These are phyloP conservation scores for Nephrotoma guestfalica DNA, from an alignment of 2,888 invertebrate species.

Conservation along the genomic window DNA sequence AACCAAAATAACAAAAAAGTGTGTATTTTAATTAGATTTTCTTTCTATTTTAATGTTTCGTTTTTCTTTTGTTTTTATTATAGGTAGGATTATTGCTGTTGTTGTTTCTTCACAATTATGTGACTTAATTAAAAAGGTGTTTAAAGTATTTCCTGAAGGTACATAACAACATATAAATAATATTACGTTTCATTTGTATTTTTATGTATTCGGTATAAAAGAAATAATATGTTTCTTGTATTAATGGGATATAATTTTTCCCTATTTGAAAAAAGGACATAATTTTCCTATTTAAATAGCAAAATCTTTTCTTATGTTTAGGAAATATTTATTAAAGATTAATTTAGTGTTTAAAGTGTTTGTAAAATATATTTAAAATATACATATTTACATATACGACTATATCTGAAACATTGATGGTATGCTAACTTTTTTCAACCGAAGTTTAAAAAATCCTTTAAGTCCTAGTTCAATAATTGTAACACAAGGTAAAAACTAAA, in stretches of 20 bases:
- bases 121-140: slow-evolving; percentile 3
- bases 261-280: neutral
- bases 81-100: neutral
- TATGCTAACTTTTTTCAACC: too few relatives aligned
- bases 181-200: neutral
- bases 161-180: neutral
- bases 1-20: neutral
- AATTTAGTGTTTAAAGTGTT: neutral
- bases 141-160: neutral
- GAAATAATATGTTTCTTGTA: neutral
- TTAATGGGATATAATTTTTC: neutral
- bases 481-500: too few relatives aligned
- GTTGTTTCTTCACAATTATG: neutral
- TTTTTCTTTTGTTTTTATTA: neutral
- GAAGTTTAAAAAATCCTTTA: too few relatives aligned
- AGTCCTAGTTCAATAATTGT: too few relatives aligned
- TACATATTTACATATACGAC: too few relatives aligned
- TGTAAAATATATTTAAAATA: too few relatives aligned
- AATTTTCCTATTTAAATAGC: neutral
- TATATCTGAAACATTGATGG: too few relatives aligned
- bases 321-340: neutral
- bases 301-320: neutral
- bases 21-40: neutral
- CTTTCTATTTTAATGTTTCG: neutral
- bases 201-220: neutral